Conservation (phyloP, 2,888 invertebrate species). For the Galeopsomyia nigrocyanea region DNA sequence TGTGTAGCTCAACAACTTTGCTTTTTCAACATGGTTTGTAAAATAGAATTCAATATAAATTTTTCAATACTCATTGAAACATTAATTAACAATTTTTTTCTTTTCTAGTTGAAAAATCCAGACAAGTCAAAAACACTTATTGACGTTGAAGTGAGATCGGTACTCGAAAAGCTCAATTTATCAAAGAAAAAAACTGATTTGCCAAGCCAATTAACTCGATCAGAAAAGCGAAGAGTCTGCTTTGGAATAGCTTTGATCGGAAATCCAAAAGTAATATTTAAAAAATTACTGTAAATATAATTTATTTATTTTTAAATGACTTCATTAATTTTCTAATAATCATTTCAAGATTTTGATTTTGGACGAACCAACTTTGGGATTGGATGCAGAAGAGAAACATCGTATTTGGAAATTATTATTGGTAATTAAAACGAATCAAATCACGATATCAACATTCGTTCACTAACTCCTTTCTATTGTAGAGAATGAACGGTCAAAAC, state of each 20-base stretch:
- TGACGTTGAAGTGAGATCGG: conserved; percentile 70
- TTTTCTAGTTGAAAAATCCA: conserved; percentile 74
- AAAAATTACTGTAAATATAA: too few species aligned
- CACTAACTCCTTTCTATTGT: too few species aligned
- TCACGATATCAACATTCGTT: neutral
- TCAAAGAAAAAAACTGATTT: conserved; percentile 73
- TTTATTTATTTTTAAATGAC: too few species aligned
- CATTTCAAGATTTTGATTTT: conserved; percentile 69
- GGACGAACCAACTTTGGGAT: too few species aligned
- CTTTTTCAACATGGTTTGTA: conserved; percentile 82
- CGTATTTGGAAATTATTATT: too few species aligned
- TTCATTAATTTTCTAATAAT: too few species aligned
- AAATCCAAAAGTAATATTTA: too few species aligned
- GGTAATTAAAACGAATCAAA: too few species aligned
- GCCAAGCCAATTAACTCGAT: conserved; percentile 83
- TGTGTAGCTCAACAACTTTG: conserved; percentile 85
- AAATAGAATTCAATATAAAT: conserved; percentile 20
- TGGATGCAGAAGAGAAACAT: too few species aligned
- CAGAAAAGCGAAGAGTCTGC: conserved; percentile 61
- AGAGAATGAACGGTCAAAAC: conserved; percentile 76
- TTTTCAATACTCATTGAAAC: neutral
- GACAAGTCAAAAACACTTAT: conserved; percentile 66
- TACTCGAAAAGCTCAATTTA: conserved; percentile 77
- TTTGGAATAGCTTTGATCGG: too few species aligned
- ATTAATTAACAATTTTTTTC: neutral